Base-by-base conservation (phyloP, 2,888 invertebrate species). In the Dynastes maya region DNA sequence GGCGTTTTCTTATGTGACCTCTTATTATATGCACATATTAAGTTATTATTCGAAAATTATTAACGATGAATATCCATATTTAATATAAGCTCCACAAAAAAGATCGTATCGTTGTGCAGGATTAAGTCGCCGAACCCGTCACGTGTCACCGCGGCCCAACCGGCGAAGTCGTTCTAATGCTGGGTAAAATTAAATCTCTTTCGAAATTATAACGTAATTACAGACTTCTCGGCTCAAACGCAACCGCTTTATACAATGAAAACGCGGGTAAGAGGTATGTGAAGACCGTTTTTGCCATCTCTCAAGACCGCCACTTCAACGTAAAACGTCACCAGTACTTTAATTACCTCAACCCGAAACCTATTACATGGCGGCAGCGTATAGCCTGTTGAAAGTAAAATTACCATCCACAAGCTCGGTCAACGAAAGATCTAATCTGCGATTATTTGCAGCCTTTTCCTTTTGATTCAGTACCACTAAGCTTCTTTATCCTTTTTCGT, bases 391-490 rank as follows among this genome's bases (percentile, higher is more conserved):
- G 63, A 74, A 74, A 74, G 72, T 74, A 61, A 74, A 74, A 74
- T 74, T 74, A 74, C 61, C 27, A 40, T 22, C 45, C 45, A 45
- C 61, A 16, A 16, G 72, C 61, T 74, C 45, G 58, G 22, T 29
- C 61, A 61, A 40, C 40, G 22, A 74, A 74, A 74, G 72, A 74
- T 74, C 72, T 63, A 61, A 74, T 74, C 72, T 63, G 27, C 40
- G 22, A 74, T 74, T 72, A 58, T 58, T 74, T 37, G 29, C 11
- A 29, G 13, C 32, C 27, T 61, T 74, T 45, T 45, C 29, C 13
- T 68, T 51, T 68, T 51, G 45, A 13, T 29, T 27, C 45, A 9
- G 40, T 37, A 40, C 13, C 22, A 65, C 8, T 68, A 27, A 51
- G 9, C 45, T 67, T 27, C 55, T 22, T 22, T 16, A 58, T 67